These are phyloP conservation scores for Leuciscus waleckii DNA, from an alignment of 2,797 vertebrate genomes.

Conservation along the genomic window DNA sequence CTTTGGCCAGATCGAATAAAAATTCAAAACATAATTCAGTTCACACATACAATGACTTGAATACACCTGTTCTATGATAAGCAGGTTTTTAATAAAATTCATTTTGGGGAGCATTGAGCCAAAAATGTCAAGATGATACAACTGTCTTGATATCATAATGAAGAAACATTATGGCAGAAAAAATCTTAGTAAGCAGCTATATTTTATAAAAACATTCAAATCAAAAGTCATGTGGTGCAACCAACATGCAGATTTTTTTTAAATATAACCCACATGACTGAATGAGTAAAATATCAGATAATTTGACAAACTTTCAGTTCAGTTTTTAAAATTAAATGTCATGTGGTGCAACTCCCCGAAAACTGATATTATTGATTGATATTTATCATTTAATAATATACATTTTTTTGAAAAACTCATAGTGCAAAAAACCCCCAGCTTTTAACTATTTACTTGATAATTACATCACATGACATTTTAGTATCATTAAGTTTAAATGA, in stretches of 20 bases:
- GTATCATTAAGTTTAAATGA: neutral
- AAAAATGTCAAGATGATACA: conserved; percentile 26
- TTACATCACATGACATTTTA: neutral
- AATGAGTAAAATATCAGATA: neutral
- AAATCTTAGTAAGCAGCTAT: neutral
- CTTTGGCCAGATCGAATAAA: neutral
- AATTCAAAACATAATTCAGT: neutral
- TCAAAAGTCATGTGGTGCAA: neutral
- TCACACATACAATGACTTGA: neutral
- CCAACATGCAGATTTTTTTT: neutral
- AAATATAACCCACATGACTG: no score
- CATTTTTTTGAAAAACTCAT: neutral
- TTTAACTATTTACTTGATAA: neutral
- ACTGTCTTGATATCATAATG: neutral
- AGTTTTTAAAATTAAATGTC: neutral
- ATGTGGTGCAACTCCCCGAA: neutral
- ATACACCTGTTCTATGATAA: neutral
- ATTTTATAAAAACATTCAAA: neutral
- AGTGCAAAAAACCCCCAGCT: neutral
- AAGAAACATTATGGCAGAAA: neutral
- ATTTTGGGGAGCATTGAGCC: neutral
- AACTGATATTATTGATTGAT: neutral
- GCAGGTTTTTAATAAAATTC: neutral
- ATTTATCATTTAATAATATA: neutral
- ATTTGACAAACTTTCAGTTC: neutral